Base-by-base conservation (phyloP, 2,888 invertebrate species). In the Drosophila maculinotata region DNA sequence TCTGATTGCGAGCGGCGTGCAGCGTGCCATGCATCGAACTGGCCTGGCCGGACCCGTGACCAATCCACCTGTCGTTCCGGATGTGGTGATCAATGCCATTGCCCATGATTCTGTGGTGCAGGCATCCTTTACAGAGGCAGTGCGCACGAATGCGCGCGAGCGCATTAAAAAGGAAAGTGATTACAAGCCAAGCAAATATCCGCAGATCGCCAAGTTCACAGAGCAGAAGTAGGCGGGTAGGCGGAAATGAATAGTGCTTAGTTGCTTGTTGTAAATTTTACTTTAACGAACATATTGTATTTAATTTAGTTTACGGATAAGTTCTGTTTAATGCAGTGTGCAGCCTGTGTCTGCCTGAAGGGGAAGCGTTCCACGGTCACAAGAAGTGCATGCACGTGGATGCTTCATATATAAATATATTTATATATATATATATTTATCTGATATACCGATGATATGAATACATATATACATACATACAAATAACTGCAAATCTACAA, bases 151-250 rank as follows among this genome's bases (percentile, higher is more conserved):
- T 77, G 69, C 90, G 0, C 88, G 90, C 10, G 91, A 92, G 39
- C 89, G 92, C 8, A 84, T 91, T 30, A 89, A 90, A 74, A 88
- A 86, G 20, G 92, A 92, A 65, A 72, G 83, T 10, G 91, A 92
- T 66, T 91, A 86, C 33, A 85, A 84, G 33, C 59, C 89, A n/a
- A 89, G 88, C 49, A 91, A 90, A 82, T 92, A 89, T 90, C 91
- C 92, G 69, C 90, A 91, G 65, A 89, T 90, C 63, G 85, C 90
- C 72, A 91, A 91, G 79, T 91, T 90, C 73, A 84, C 91, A 23
- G 88, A 90, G 41, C 89, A 90, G 51, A 89, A 90, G 77, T 76
- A 88, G 69, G 23, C 33, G 26, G 15, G 20, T 14, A 33, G 15
- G n/a, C 25, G 42, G 45, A 4, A n/a, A 12, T 17, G 56, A 48